Base-by-base conservation (phyloP, 2,113 vertebrate species). In the Tenebrosternarchus preto region DNA sequence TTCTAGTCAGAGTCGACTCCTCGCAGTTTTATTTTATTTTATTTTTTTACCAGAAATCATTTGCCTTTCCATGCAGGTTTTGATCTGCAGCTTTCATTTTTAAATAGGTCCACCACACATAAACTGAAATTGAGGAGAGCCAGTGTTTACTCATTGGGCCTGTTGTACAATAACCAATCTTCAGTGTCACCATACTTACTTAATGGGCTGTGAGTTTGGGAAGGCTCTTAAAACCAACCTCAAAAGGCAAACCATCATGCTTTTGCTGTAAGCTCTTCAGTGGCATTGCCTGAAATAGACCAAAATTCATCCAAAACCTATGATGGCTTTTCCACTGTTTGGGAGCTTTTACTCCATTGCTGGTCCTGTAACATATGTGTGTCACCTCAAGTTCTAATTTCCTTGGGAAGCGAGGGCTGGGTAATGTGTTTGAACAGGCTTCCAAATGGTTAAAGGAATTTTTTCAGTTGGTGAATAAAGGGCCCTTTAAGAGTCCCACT, bases 101-200 rank as follows among this genome's bases (percentile, higher is more conserved):
- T 77, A 11, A 76, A 63, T 46, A 20, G 27, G 36, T 16, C 53
- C 19, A 53, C 69, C 1, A 22, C 27, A 83, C 29, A 59, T 56
- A 20, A 15, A 80, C 5, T 76, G 55, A 83, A 86, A 85, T 74
- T 70, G 83, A 63, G 81, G 84, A 78, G 4, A 60, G 6, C n/a
- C 15, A 60, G 31, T 3, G 12, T 24, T 5, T 19, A 39, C 7
- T 63, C 0, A 12, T 16, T 60, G 36, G 4, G 82, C 27, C 7
- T 70, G 68, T 59, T 4, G 4, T 60, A 74, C 27, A 12, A 33
- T n/a, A 8, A 4, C 11, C 12, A 20, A 19, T 39, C 17, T 31
- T 7, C 2, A 72, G 29, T 59, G 15, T 31, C 33, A 19, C 7
- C 4, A 5, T 25, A 9, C 20, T 16, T 63, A 27, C 24, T n/a